Evolutionary conservation across 2,797 vertebrate genomes (phyloP).

Genomic region (Lemur catta): DNA sequence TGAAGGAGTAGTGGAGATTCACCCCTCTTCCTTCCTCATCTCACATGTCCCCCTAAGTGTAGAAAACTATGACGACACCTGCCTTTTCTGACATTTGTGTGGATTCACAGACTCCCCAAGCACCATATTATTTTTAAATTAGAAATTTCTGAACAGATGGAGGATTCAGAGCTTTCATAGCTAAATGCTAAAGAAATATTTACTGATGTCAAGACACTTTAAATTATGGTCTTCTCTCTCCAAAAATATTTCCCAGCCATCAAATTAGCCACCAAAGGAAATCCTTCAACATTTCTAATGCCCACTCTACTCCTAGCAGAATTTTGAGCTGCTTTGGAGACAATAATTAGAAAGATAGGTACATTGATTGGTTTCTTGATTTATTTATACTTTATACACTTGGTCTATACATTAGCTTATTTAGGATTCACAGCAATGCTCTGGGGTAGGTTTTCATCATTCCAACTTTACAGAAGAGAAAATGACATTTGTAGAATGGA

Average conservation of each 20-base stretch:
- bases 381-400: not conserved
- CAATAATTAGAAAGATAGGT: constrained; percentile 3
- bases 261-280: constrained; percentile 56
- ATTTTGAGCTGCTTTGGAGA: constrained; percentile 1
- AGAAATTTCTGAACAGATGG: constrained; percentile 70
- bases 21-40: not conserved
- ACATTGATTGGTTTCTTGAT: not conserved
- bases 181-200: constrained; percentile 80
- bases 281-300: constrained; percentile 48
- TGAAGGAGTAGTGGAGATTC: not conserved
- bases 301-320: constrained; percentile 2
- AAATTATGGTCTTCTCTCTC: constrained; percentile 70
- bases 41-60: not conserved
- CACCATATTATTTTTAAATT: constrained; percentile 71
- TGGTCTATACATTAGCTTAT: not conserved
- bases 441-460: not conserved
- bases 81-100: constrained; percentile 46
- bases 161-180: constrained; percentile 73
- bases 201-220: constrained; percentile 72
- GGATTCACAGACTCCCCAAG: constrained; percentile 47
- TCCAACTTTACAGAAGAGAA: not conserved
- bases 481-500: not conserved
- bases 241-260: constrained; percentile 62
- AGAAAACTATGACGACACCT: constrained; percentile 35
- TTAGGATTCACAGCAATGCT: not conserved